Evolutionary conservation across 1,140 invertebrate genomes (phyloP).

Genomic region (Anthonomus grandis): DNA sequence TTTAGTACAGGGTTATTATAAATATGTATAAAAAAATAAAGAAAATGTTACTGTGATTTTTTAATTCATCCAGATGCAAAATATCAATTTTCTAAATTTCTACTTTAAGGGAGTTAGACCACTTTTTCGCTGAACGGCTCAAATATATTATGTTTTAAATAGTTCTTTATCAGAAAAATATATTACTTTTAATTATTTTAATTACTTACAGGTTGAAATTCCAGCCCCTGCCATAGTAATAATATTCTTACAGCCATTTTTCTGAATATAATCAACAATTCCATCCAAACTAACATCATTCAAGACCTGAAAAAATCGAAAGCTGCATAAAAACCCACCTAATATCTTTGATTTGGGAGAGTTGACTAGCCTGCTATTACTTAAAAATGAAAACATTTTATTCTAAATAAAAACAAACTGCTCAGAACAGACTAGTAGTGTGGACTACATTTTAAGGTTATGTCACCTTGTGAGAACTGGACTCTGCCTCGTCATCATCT

Average conservation of each 20-base stretch:
- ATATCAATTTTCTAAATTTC: too few species aligned
- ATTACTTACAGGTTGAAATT: conserved; percentile 84
- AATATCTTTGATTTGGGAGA: too few species aligned
- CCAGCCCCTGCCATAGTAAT: conserved; percentile 93
- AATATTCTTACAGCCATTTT: conserved; percentile 77
- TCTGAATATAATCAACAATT: conserved; percentile 68
- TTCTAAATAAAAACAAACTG: neutral
- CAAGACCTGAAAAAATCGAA: conserved; percentile 49
- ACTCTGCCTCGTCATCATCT: conserved; percentile 22
- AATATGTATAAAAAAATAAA: too few species aligned
- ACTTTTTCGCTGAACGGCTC: too few species aligned
- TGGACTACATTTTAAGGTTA: neutral
- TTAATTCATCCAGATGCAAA: too few species aligned
- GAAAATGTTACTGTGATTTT: too few species aligned
- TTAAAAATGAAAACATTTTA: neutral
- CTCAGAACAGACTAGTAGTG: neutral
- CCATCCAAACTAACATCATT: conserved; percentile 63
- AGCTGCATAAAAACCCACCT: neutral
- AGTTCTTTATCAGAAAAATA: neutral
- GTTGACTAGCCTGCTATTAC: neutral
- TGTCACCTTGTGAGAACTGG: conserved; percentile 24
- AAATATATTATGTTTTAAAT: too few species aligned
- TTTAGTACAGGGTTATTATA: too few species aligned
- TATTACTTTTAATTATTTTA: too few species aligned
- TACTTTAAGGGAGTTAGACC: too few species aligned